Base-by-base conservation (phyloP, 2,888 invertebrate genomes). In the Micoletzkya japonica region DNA sequence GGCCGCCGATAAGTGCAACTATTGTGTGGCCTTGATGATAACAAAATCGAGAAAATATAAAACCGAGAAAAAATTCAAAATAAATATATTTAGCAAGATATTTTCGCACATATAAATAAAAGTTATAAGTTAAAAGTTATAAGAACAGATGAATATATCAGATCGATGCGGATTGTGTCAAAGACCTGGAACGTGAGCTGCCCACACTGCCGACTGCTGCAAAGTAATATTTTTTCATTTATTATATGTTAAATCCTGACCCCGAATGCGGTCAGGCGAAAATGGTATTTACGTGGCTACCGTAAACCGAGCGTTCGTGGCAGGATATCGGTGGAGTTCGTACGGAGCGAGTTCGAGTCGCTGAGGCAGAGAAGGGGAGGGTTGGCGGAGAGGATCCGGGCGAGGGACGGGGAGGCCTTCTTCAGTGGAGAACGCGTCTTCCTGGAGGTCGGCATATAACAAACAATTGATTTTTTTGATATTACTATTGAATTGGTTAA, bases 321-420 rank as follows among this genome's bases (percentile, higher is more conserved):
- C 64, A 66, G 64, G 20, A 66, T 66, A 52, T 66, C 64, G 4
- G 54, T 66, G 7, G 64, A 66, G 28, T 66, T 66, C 37, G 64
- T 66, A 6, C 52, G 44, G 30, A 39, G 52, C 17, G 64, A 66
- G 17, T 66, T 66, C 54, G 64, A 66, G 30, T 52, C 54, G 37
- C 52, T 66, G 4, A 37, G 34, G 20, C 30, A 36, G 37, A 66
- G 37, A 17, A 36, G 37, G 54, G 28, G 24, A 0, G 32, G 28
- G 0, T 44, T 66, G 17, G 36, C 54, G 37, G 34, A 36, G 20
- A 20, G 37, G 37, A 20, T 66, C 54, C 30, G 10, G 4, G 34
- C n/a, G 37, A 54, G 44, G 26, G 54, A 66, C 4, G 64, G 54
- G 17, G 44, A 66, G 30, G 52, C 36, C 54, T 66, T 54, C 14